phyloP scores from a whole-genome alignment of 2,888 invertebrate genomes.

The Oscheius sp. region DNA sequence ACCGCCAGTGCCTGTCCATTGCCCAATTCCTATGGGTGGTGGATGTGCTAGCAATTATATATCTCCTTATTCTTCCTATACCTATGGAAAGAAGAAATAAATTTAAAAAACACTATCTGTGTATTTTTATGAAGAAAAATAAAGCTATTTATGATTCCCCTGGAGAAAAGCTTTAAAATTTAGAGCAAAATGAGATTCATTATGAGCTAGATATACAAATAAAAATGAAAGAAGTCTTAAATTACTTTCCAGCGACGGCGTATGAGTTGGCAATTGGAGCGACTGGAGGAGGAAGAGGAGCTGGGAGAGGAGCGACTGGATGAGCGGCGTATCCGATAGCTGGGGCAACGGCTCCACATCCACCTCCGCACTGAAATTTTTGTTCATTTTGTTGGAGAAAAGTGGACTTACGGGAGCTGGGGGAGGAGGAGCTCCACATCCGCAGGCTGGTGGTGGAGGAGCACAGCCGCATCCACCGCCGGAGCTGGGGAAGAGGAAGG shows the following conservation, averaged over 20 bases:
- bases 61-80: too few species aligned
- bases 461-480: constrained; percentile 44
- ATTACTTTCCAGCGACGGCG: constrained; percentile 37
- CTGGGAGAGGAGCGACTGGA: constrained; percentile 3
- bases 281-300: constrained; percentile 30
- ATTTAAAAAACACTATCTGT: too few species aligned
- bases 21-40: too few species aligned
- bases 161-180: too few species aligned
- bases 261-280: constrained; percentile 36
- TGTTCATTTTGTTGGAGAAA: background rate
- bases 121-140: too few species aligned
- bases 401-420: constrained; percentile 36
- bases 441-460: constrained; percentile 8
- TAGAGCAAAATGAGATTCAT: background rate
- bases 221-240: background rate
- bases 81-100: too few species aligned
- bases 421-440: constrained; percentile 41
- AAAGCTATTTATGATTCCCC: too few species aligned
- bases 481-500: constrained; percentile 41
- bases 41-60: too few species aligned
- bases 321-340: background rate
- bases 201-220: constrained; percentile 6
- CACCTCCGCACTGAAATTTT: constrained; percentile 23
- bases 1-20: too few species aligned
- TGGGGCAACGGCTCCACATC: constrained; percentile 38